Conservation (phyloP, 2,113 vertebrate genomes). For the Melanerpes formicivorus region DNA sequence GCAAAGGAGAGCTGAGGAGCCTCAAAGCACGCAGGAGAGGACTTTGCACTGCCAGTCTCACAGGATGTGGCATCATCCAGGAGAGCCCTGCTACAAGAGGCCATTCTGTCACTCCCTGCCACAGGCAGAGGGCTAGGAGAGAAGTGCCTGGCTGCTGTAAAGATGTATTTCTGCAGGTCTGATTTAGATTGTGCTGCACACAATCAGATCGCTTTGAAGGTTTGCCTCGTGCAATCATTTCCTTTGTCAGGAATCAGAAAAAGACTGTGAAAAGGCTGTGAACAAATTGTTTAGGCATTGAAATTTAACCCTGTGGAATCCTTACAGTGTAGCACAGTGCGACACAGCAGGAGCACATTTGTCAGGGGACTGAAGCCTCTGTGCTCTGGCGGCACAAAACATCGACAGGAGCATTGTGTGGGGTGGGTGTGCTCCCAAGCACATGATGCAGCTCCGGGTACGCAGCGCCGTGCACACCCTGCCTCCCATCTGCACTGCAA, state of each 20-base stretch:
- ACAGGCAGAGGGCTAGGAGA: neutral
- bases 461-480: neutral
- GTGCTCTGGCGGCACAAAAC: conserved; percentile 31
- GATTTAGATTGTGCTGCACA: conserved; percentile 37
- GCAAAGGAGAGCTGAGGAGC: neutral
- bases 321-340: conserved; percentile 60
- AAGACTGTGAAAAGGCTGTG: conserved; percentile 66
- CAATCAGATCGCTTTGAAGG: conserved; percentile 55
- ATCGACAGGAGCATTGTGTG: conserved; percentile 54
- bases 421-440: conserved; percentile 12
- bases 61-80: neutral
- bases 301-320: conserved; percentile 70
- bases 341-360: conserved; percentile 63
- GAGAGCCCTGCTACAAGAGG: neutral
- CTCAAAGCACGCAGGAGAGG: neutral
- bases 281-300: conserved; percentile 67
- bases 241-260: conserved; percentile 65
- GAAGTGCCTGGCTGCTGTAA: neutral
- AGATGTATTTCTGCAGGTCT: conserved; percentile 40
- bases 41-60: neutral
- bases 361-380: conserved; percentile 52
- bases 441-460: neutral
- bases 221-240: conserved; percentile 63
- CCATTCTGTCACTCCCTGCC: neutral
- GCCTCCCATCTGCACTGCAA: neutral